Evolutionary conservation across 2,888 invertebrate species (phyloP), one percentile per base, ranked within the genome.

Genomic region (Synergus japonicus): DNA sequence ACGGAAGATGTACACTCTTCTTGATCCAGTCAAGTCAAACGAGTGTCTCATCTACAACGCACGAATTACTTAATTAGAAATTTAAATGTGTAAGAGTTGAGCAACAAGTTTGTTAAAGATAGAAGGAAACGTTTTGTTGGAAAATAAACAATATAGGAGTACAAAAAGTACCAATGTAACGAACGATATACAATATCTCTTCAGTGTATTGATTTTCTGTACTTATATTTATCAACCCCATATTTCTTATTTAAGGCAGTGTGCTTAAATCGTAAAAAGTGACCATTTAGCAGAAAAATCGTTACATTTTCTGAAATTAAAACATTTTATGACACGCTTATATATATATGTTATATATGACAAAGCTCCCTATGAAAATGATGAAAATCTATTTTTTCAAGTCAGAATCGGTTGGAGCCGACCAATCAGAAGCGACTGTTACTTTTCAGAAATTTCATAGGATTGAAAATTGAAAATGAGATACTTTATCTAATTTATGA

Each of bases 11-110:
- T 54, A 54, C 15, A 9, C 22, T 22, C 22, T 60, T 60, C 22
- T 13, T 63, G 10, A 29, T 12, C 4, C 67, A 78, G 63, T 49
- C 12, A 65, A 67, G 49, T 37, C 41, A 67, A 77, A 63, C 37
- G 37, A 46, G 64, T 77, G 63, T 67, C 44, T 69, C 76, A 58
- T 58, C 18, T 58, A 10, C 18, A 58, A 58, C 10, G 29, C 63
- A 63, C 29, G 29, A 29, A 63, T 63, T 29, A 63, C 63, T 29
- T 63, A 63, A 63, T 63, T 63, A 63, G 22, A 63, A 10, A 22
- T 13, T 29, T 1, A 63, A 63, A 63, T 63, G 18, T 29, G 22
- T 29, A 13, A 29, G 29, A 29, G 63, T 29, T 63, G 8, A 29
- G 2, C 12, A 63, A 29, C 63, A 63, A 63, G 29, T 12, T 63